A percentile compares a stretch with the other conserved stretches of the same genome.
phyloP scores from a whole-genome alignment of 2,797 vertebrate genomes.

The Chelonia mydas region DNA sequence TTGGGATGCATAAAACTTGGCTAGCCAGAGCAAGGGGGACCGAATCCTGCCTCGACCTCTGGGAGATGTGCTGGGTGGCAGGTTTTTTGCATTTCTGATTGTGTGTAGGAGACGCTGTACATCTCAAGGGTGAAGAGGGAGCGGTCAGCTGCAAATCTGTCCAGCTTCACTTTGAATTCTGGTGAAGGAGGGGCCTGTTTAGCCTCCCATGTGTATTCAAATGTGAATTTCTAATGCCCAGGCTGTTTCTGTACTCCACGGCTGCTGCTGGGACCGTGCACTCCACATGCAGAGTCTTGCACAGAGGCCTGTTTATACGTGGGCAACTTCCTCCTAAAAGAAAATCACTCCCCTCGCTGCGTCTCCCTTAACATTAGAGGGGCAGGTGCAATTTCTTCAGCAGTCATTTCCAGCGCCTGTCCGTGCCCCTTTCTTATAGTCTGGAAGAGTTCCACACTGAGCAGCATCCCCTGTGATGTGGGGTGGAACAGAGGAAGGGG shows the following conservation, averaged over 20 bases:
- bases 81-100: neutral
- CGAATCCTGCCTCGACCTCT: neutral
- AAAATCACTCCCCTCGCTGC: neutral
- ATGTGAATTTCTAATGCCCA: neutral
- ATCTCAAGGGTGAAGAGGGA: neutral
- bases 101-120: neutral
- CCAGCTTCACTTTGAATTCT: neutral
- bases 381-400: neutral
- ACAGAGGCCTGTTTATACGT: neutral
- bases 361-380: neutral
- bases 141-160: too few species aligned
- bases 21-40: neutral
- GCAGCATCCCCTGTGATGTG: accelerated
- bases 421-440: neutral
- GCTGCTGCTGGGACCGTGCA: neutral
- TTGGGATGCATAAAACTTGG: neutral
- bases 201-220: neutral
- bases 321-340: neutral
- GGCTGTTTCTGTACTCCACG: neutral
- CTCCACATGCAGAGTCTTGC: neutral
- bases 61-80: neutral
- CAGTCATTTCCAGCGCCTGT: neutral
- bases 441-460: neutral
- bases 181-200: neutral
- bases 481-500: accelerated